Base-by-base conservation (phyloP, 2,113 vertebrate species). In the Leptocoma aspasia region DNA sequence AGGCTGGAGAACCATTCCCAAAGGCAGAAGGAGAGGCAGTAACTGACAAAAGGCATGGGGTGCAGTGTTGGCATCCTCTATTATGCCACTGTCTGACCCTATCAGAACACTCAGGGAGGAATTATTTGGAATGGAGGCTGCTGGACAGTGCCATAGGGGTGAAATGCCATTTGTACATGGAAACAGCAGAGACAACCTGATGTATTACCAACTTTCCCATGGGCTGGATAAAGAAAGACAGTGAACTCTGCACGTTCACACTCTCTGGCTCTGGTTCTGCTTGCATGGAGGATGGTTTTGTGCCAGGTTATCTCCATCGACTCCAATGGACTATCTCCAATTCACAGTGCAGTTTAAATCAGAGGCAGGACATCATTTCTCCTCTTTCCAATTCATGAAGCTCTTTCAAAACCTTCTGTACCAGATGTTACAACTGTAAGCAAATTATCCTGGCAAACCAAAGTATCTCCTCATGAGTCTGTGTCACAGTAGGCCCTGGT, bases 381-480 rank as follows among this genome's bases (percentile, higher is more conserved):
- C n/a, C n/a, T 84, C 81, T 91, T 91, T 87, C 56, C 75, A 91
- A 69, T 64, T 82, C 64, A 73, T 37, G 68, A 87, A 86, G 56
- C 71, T 68, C 56, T 94, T 96, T 96, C 71, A 90, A 92, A 96
- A 83, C 72, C 53, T 64, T 84, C 76, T 64, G 47, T 80, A 89
- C 85, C 95, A 96, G 90, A 93, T 95, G 83, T 90, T 96, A 90
- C 60, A 96, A 89, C 20, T 77, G 79, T 78, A 89, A 97, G 86
- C 76, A 89, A 89, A 94, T 92, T 82, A 89, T 91, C 80, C 81
- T 95, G 85, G 90, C 85, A 94, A 90, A 86, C 41, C 59, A 24
- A 95, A 86, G 64, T 57, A 72, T 64, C 87, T 86, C 91, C 79
- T 90, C 72, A 17, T 89, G 63, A 69, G 75, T 81, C 56, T 89